Evolutionary conservation across 2,113 vertebrate species (phyloP).

Genomic region (Empidonax alnorum): DNA sequence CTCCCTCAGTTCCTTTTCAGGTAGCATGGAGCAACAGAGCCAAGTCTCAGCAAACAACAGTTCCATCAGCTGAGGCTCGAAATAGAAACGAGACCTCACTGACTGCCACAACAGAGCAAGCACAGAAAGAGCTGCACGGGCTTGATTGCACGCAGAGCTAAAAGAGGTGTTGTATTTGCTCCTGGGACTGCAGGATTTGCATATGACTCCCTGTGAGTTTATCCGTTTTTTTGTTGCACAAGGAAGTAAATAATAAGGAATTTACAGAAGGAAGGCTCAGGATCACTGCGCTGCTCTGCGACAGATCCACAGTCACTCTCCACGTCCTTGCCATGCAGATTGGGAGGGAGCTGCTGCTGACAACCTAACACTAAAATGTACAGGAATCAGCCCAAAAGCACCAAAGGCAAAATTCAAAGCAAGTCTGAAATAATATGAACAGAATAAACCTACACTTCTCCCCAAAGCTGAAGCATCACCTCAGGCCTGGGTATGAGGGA

Average conservation of each 20-base stretch:
- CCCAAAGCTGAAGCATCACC: neutral
- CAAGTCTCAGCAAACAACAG: constrained; percentile 9
- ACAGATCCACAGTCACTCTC: neutral
- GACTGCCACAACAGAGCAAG: neutral
- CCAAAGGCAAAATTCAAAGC: neutral
- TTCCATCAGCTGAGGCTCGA: neutral
- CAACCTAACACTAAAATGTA: neutral
- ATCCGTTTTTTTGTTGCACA: fast-evolving
- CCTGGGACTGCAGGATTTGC: neutral
- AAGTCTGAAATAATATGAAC: neutral
- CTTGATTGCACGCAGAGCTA: neutral
- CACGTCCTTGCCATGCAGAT: neutral
- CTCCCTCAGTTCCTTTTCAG: constrained; percentile 29
- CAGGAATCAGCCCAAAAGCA: neutral
- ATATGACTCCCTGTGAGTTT: neutral
- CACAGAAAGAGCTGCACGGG: neutral
- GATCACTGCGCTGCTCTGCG: fast-evolving
- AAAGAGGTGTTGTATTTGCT: neutral
- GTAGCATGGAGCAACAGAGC: neutral
- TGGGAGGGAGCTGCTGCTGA: neutral
- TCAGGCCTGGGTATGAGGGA: fast-evolving
- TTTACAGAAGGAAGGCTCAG: neutral
- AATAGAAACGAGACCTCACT: neutral
- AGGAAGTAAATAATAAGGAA: neutral
- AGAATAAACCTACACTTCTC: neutral